Evolutionary conservation across 2,888 invertebrate genomes (phyloP).

Genomic region (Acleris literana): DNA sequence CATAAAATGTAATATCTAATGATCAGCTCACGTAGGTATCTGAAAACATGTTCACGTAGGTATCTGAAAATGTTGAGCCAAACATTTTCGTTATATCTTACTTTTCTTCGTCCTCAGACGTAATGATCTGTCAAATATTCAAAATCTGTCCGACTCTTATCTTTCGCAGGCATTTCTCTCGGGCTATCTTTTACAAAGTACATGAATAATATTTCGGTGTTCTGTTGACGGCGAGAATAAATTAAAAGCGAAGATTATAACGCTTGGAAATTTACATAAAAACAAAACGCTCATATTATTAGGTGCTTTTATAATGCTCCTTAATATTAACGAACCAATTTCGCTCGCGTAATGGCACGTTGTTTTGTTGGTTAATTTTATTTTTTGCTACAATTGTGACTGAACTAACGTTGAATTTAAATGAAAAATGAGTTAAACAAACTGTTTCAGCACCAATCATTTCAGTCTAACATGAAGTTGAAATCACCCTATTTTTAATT

Average conservation of each 20-base stretch:
- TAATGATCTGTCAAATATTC: background rate
- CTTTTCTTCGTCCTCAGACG: background rate
- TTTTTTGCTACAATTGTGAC: conserved; percentile 51
- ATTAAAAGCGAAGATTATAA: conserved; percentile 48
- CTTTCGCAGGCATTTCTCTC: background rate
- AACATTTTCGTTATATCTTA: background rate
- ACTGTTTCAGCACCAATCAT: background rate
- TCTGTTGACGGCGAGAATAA: conserved; percentile 40
- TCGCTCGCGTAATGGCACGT: conserved; percentile 52
- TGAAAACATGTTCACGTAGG: too few species aligned
- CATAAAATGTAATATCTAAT: too few species aligned
- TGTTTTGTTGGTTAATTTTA: conserved; percentile 57
- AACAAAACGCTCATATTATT: conserved; percentile 54
- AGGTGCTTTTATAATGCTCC: conserved; percentile 49
- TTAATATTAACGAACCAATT: conserved; percentile 68
- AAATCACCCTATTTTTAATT: background rate
- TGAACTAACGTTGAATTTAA: conserved; percentile 42
- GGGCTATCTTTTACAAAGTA: conserved; percentile 1
- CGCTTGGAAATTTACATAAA: conserved; percentile 50
- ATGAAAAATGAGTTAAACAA: conserved; percentile 28
- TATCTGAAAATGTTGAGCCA: background rate
- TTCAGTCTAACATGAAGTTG: too few species aligned
- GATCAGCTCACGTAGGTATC: too few species aligned
- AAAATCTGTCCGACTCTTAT: background rate
- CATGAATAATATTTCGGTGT: background rate